Evolutionary conservation across 1,140 invertebrate genomes (phyloP).

Genomic region (Polyergus mexicanus): DNA sequence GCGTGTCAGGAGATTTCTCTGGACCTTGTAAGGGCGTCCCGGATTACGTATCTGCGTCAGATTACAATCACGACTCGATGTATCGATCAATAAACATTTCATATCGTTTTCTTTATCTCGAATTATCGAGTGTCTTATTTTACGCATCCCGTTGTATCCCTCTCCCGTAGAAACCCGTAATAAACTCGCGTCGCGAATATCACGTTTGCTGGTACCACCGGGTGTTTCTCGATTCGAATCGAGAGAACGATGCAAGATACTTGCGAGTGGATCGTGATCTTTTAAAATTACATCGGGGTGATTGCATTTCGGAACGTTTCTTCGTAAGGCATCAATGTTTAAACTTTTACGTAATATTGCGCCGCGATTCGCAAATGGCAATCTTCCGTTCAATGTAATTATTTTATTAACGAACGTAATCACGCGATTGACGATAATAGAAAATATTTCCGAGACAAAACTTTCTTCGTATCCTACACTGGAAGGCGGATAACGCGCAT

Average conservation of each 20-base stretch:
- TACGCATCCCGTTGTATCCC: background rate
- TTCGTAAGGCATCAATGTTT: background rate
- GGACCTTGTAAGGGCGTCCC: conserved; percentile 53
- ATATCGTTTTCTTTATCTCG: conserved; percentile 44
- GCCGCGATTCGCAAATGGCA: background rate
- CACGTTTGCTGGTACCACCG: background rate
- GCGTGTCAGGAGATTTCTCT: conserved; percentile 70
- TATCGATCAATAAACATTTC: conserved; percentile 60
- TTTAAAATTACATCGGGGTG: background rate
- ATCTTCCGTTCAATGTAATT: conserved; percentile 14
- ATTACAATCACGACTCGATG: conserved; percentile 27
- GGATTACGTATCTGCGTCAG: conserved; percentile 30
- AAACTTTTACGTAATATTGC: background rate
- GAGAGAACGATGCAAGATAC: background rate
- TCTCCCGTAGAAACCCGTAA: background rate
- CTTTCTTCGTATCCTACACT: background rate
- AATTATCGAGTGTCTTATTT: conserved; percentile 71
- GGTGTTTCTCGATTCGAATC: background rate
- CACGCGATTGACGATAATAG: conserved; percentile 62
- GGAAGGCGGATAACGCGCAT: background rate
- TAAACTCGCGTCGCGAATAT: background rate
- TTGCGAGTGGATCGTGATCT: background rate
- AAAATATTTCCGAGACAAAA: conserved; percentile 58
- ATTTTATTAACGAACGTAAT: conserved; percentile 62
- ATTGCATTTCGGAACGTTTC: background rate